Evolutionary conservation across 2,888 invertebrate genomes (phyloP), one percentile per base, ranked within the genome.

Genomic region (Drosophila mercatorum): DNA sequence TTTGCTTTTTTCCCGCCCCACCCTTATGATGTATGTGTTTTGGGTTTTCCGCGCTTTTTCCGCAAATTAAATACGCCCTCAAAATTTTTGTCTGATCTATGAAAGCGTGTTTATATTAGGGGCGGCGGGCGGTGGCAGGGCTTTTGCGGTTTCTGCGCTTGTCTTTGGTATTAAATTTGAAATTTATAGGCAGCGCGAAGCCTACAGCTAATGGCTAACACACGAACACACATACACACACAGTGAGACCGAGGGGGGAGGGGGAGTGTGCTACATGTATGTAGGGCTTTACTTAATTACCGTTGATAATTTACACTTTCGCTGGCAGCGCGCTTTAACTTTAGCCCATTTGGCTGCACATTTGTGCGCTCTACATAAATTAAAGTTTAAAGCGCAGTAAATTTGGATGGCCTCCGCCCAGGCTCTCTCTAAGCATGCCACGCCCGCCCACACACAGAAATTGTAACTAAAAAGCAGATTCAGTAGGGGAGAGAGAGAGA

Each of bases 281-380:
- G 34, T 51, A 12, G 69, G 72, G 85, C 66, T 82, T 81, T 73
- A 83, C 77, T 85, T 86, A 89, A 86, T 86, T 86, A 89, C 83
- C 86, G 83, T 76, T 78, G 90, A 85, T 89, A 89, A 86, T 86
- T 85, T 88, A 86, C 88, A 83, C 90, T 85, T 89, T 87, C 70
- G 56, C 76, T 72, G 68, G 52, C 40, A 34, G 63, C 66, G 70
- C 63, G 75, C 83, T 75, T 89, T 77, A 75, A 75, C 70, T 75
- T 71, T 80, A 55, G 70, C 68, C 73, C 68, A 58, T 71, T 70
- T 67, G 60, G 64, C 66, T 63, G 66, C 69, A 65, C 66, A 69
- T 71, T 68, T 51, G 46, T 51, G 75, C 58, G 76, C 71, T 85
- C 68, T 64, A 85, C 77, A 88, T 86, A 89, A 89, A 85, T 89